Evolutionary conservation across 2,113 vertebrate genomes (phyloP), one percentile per base, ranked within the genome.

Genomic region (Cardinalis cardinalis): DNA sequence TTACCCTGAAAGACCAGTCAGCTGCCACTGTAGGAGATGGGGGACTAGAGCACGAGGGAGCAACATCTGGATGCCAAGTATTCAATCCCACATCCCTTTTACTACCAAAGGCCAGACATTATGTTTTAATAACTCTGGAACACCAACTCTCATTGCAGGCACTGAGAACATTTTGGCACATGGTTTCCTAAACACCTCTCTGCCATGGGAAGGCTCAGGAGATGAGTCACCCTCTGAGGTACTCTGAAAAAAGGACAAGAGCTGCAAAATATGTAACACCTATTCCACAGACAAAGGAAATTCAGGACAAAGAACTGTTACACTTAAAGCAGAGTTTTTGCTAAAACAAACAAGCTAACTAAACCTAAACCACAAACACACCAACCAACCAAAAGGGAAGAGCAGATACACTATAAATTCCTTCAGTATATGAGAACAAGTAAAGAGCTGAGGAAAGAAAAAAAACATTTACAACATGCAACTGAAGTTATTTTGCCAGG

Each of bases 141-240:
- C 49, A 59, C 14, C 43, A 70, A 11, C 29, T 85, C 52, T 60
- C 72, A 69, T 29, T 7, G 8, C 5, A 9, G 31, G 17, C 29
- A 34, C 75, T 31, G 26, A 24, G 40, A 44, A 75, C 34, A 18
- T 49, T n/a, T 64, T 60, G 56, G 46, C 40, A 74, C n/a, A 31
- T 6, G 6, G 29, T 38, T 89, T 40, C 19, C 72, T 38, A 46
- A 68, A 63, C 0, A 1, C 0, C 1, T 13, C 53, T 64, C 53
- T 49, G 14, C 38, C 53, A n/a, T 6, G 11, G 74, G 7, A 16
- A 81, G 8, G n/a, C 25, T 60, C 21, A 72, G 29, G 44, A 78
- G 84, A 75, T 1, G 6, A 78, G 28, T 18, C 6, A 28, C 25
- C 1, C 31, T 44, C 34, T 32, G 29, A 82, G 14, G 16, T 3